phyloP scores from a whole-genome alignment of 92 coral and sea anemone species.

The Actinostola sp. region DNA sequence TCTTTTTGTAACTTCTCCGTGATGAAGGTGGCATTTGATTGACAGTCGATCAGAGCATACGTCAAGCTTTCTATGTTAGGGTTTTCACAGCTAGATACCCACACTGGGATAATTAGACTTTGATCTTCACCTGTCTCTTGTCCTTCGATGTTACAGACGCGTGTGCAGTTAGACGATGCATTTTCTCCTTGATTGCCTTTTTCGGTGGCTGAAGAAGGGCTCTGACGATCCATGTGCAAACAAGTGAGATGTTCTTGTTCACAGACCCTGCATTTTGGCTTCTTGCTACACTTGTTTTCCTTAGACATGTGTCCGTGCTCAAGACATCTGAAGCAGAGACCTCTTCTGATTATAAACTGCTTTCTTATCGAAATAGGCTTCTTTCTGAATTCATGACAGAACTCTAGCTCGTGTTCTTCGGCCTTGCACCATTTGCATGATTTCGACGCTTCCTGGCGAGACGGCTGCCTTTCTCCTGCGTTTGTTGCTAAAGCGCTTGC shows the following conservation, averaged over 20 bases:
- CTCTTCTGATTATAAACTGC: slow-evolving; percentile 44
- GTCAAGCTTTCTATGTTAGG: slow-evolving; percentile 34
- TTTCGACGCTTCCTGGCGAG: no score
- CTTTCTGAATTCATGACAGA: slow-evolving; percentile 29
- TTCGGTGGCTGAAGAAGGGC: neutral
- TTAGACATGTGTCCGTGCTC: slow-evolving; percentile 60
- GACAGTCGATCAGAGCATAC: slow-evolving; percentile 55
- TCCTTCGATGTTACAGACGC: slow-evolving; percentile 36
- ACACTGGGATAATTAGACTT: slow-evolving; percentile 23
- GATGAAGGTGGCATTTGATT: slow-evolving; percentile 62
- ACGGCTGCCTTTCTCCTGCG: slow-evolving; percentile 9
- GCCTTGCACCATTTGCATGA: slow-evolving; percentile 40
- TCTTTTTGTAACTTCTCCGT: slow-evolving; percentile 30
- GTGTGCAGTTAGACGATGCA: slow-evolving; percentile 26
- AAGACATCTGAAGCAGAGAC: slow-evolving; percentile 50
- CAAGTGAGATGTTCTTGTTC: slow-evolving; percentile 45
- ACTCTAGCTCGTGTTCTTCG: slow-evolving; percentile 24
- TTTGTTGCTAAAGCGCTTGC: slow-evolving; percentile 19
- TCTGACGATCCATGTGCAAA: slow-evolving; percentile 35
- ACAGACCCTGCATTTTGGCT: slow-evolving; percentile 37
- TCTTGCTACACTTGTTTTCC: slow-evolving; percentile 39
- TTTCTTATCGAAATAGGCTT: slow-evolving; percentile 28
- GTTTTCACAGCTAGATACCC: slow-evolving; percentile 23
- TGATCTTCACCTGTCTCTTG: slow-evolving; percentile 49
- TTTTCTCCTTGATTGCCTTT: slow-evolving; percentile 1